Base-by-base conservation (phyloP, 2,888 invertebrate species). In the Macrostomum cliftonense region DNA sequence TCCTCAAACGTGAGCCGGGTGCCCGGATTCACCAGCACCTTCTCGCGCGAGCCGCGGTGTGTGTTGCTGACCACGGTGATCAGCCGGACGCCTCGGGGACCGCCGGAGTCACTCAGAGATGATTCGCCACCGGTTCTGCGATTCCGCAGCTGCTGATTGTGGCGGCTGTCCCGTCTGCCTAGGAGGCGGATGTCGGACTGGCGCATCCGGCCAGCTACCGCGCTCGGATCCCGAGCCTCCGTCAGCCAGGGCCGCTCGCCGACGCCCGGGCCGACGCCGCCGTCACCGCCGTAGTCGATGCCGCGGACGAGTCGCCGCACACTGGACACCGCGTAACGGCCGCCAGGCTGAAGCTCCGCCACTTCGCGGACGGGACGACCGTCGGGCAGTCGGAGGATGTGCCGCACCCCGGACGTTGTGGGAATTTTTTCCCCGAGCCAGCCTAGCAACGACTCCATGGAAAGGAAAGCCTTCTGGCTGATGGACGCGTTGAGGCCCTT, bases 1-100 rank as follows among this genome's bases (percentile, higher is more conserved):
- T 89, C 88, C 71, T 89, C 89, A 65, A 88, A 91, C 0, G 86
- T 85, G 63, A 89, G 88, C 36, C 83, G 81, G 16, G 89, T 89
- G 55, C 85, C 79, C 59, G 89, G 77, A 68, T 91, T 91, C 54
- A 91, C 74, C 57, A 91, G 74, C 45, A 91, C 86, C 51, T 62
- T 65, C 50, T 65, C 62, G 28, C 53, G 50, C 21, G 56, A 82
- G 39, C 84, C 81, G 68, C 87, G 85, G 71, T 87, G 83, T 76
- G 82, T 79, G 69, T 87, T 87, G 71, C 89, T 89, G 64, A 88
- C 83, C 65, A 91, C 85, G 58, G 88, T 77, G 66, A 91, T 28
- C 28, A 28, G 28, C 28, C 28, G 28, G 28, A 28, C 28, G 28
- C 28, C 28, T 28, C 28, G 28, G 9, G 28, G 28, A 4, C 28